Evolutionary conservation across 1,140 invertebrate species (phyloP), one percentile per base, ranked within the genome.

Genomic region (Ganaspis sp.): DNA sequence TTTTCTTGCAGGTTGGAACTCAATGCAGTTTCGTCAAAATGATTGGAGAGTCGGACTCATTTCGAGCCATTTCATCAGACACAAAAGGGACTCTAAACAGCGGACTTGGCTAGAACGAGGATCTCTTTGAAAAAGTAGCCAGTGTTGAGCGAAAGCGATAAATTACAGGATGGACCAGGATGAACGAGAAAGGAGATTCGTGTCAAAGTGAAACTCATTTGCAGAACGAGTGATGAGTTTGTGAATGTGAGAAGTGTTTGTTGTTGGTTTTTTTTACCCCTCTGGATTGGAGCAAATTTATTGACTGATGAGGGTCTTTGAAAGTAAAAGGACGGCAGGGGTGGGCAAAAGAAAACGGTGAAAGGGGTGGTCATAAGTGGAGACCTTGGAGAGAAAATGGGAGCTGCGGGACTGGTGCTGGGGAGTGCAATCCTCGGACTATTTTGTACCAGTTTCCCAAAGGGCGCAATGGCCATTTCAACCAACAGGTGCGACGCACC

Each of bases 401-500:
- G 85, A 83, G 85, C 86, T 76, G 82, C 86, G 78, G 84, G 81
- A 81, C 84, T 90, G 69, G 81, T 90, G 76, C 81, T 91, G 54
- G 85, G 87, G 81, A 82, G 87, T 79, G 86, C 84, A 74, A 86
- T 91, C 79, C 87, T 91, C 37, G 88, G 86, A 80, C 83, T 91
- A 42, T 86, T 90, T 73, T 90, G 85, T 84, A 87, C 85, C 77
- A 78, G 86, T 49, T 80, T 87, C 38, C 82, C 86, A 69, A 84
- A 85, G 54, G 81, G 83, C 37, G 83, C 79, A 38, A 87, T 85
- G n/a, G 79, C 84, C 21, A 86, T 69, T 69, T 37, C 91, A 70
- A 92, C 90, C 42, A 89, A 92, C 77, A 93, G 92, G 87, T 91
- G 93, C 70, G 91, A 93, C 74, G 90, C 90, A 34, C 87, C 86